Base-by-base conservation (phyloP, 1,140 invertebrate species). In the Macrocentrus cingulum region DNA sequence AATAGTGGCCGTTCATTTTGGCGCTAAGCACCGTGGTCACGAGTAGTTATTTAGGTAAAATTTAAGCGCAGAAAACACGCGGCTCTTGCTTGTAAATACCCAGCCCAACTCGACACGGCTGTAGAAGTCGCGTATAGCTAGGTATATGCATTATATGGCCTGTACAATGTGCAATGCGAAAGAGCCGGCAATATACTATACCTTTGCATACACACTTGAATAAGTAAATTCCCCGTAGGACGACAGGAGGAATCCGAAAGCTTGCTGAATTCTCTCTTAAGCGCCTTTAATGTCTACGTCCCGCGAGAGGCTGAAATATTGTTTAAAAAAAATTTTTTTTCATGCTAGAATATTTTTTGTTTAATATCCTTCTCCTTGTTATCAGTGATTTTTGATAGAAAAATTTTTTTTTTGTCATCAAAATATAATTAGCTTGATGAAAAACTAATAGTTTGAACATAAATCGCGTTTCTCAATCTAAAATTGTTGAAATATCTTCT, bases 1-100 rank as follows among this genome's bases (percentile, higher is more conserved):
- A 75, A 75, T 71, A 72, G 72, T 63, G 60, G 68, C 65, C 70
- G 70, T 75, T 73, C 63, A 68, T 72, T 72, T 72, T 60, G 63
- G 58, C 61, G 64, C 65, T 69, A 69, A 69, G 62, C 70, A 56
- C 50, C 58, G 44, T 42, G 60, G 64, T 66, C 68, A 64, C 59
- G 58, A 62, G 64, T 66, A 64, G 68, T 74, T 72, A 74, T 74
- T 71, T 72, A 72, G 64, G 62, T 66, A 64, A 70, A 70, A 69
- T 69, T 67, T 69, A 65, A 71, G 63, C 58, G 61, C 59, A 61
- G 59, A 56, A 56, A 63, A 60, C 51, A 64, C 54, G 57, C 59
- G 50, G 54, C 37, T 25, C 36, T 25, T 29, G 55, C n/a, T 37
- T 56, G 19, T 7, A 50, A 57, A 57, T 57, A 37, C 20, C 36